Percentiles rank a stretch among this genome's conserved stretches.
Evolutionary conservation across 2,113 vertebrate species (phyloP).

Genomic region (Mixornis gularis): DNA sequence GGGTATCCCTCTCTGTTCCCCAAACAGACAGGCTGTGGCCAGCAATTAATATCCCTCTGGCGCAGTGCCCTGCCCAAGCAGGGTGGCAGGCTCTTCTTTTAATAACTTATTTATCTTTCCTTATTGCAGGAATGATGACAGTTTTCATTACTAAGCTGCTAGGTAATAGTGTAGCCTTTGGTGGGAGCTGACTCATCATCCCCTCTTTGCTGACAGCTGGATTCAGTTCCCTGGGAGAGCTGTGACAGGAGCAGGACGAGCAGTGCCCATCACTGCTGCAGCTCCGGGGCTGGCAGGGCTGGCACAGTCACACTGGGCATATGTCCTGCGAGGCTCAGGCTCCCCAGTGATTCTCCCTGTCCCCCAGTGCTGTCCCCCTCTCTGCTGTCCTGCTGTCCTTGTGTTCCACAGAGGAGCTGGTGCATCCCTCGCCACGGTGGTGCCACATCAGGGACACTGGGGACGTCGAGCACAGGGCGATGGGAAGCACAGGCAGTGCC

Average conservation of each 20-base stretch:
- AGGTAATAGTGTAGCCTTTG: slow-evolving; percentile 61
- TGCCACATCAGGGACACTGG: accelerated
- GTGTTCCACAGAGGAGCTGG: not conserved
- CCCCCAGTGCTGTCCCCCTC: not conserved
- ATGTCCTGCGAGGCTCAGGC: accelerated
- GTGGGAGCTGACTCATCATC: slow-evolving; percentile 62
- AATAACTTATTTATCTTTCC: slow-evolving; percentile 70
- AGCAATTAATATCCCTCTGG: slow-evolving; percentile 54
- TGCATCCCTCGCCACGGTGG: accelerated
- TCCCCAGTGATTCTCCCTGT: not conserved
- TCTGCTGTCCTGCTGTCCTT: not conserved
- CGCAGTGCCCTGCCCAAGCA: slow-evolving; percentile 11
- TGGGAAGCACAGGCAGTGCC: not conserved
- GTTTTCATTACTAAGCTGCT: slow-evolving; percentile 66
- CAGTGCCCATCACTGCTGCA: not conserved
- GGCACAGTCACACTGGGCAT: not conserved
- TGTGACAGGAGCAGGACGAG: not conserved
- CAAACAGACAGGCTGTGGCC: not conserved
- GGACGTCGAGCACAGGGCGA: accelerated
- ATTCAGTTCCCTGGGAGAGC: slow-evolving; percentile 25
- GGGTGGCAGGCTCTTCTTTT: slow-evolving; percentile 38
- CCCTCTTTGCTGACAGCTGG: slow-evolving; percentile 43
- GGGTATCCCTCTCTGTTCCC: not conserved
- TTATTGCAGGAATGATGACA: slow-evolving; percentile 68
- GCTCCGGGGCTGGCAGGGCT: accelerated